Evolutionary conservation across 2,888 invertebrate species (phyloP), one percentile per base, ranked within the genome.

Genomic region (Calliphora vomitoria): DNA sequence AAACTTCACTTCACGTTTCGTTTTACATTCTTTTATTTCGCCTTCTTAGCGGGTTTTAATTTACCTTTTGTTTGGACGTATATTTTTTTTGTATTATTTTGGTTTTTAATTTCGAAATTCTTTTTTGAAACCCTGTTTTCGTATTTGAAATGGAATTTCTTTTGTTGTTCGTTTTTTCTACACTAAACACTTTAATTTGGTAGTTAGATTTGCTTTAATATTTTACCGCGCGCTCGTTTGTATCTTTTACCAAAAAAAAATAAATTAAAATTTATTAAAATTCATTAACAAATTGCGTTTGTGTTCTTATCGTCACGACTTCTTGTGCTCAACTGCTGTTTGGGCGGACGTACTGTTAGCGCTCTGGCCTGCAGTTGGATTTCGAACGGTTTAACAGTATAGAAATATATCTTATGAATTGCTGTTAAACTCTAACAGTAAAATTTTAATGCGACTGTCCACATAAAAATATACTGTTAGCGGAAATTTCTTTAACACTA

Each of bases 261-360:
- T n/a, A 53, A 13, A 25, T 25, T 6, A 31, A 71, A 18, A 62
- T 15, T 15, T 15, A 25, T 25, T 41, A 68, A 62, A 35, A 68
- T 66, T 66, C 3, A 20, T n/a, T 1, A 8, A 62, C 13, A 66
- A 62, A 31, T 66, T 38, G 20, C 84, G 80, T 60, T 58, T 58
- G 11, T 11, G 78, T 82, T 86, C 86, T 74, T 86, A 68, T 35
- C 82, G 72, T 74, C 82, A 72, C 86, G 82, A 82, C 82, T 82
- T 82, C 66, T 68, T 72, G 10, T 68, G 60, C 86, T 86, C 82
- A 82, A 86, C 86, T 86, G 78, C 71, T 86, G 86, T 86, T 82
- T 82, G 75, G 38, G 10, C 4, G 78, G 78, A 20, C 47, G 50
- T 18, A 53, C 44, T 82, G 81, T 86, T 82, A 74, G 1, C 18